Percentiles rank a stretch among this genome's conserved stretches.
Evolutionary conservation across 2,113 vertebrate species (phyloP).

Genomic region (Megaceryle maxima): DNA sequence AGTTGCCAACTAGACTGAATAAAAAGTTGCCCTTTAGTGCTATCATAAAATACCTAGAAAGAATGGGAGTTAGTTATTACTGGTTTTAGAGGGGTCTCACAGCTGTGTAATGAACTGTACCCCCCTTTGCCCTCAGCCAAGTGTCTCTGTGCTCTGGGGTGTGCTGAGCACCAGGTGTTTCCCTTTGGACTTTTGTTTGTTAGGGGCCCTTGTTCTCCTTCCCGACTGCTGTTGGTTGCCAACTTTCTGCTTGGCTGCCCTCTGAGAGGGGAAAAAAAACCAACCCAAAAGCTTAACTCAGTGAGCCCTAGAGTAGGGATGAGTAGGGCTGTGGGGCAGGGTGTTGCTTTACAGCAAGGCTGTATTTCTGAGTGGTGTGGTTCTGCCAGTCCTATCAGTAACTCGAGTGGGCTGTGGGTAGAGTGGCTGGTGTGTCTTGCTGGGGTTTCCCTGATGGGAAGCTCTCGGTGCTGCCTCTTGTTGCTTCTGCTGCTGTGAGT

Average conservation of each 20-base stretch:
- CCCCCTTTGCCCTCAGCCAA: accelerated
- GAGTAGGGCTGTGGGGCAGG: neutral
- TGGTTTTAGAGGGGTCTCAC: neutral
- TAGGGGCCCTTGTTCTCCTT: neutral
- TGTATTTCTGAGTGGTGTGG: accelerated
- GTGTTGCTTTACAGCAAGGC: neutral
- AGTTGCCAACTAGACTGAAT: neutral
- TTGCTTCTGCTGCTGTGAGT: neutral
- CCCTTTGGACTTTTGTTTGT: neutral
- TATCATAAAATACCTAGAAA: neutral
- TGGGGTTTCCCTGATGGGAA: neutral
- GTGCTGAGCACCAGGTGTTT: neutral
- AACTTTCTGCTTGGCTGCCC: neutral
- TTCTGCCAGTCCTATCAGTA: neutral
- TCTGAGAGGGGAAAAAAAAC: accelerated
- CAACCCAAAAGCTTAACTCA: neutral
- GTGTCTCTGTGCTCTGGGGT: neutral
- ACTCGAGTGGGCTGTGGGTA: neutral
- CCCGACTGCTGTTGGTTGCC: neutral
- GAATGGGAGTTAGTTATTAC: neutral
- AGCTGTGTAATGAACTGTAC: neutral
- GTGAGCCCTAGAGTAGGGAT: neutral
- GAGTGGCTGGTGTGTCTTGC: neutral
- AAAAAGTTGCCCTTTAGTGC: neutral
- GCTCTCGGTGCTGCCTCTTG: neutral